Base-by-base conservation (phyloP, 2,797 vertebrate species). In the Notoglanidium macrostoma region DNA sequence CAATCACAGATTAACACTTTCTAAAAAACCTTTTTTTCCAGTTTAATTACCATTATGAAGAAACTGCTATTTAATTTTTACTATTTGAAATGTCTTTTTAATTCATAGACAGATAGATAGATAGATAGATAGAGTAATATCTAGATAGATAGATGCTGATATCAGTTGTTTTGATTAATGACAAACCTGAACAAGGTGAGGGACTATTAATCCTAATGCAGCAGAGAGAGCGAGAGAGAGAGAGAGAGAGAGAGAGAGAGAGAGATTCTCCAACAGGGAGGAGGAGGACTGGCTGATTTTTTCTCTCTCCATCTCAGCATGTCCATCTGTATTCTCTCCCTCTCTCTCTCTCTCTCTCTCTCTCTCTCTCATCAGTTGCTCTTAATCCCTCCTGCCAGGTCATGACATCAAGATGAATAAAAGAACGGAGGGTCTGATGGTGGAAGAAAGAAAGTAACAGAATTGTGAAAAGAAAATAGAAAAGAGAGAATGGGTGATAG, bases 301-400 rank as follows among this genome's bases (percentile, higher is more conserved):
- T 46, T 63, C 73, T 67, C 46, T 59, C 32, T 68, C 57, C 5
- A 1, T 73, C 65, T 8, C 78, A 81, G 78, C 78, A 81, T 81
- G 78, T 81, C 78, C 78, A 81, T 61, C 78, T 81, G 78, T 81
- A 63, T 26, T 32, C 44, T 8, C 63, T 68, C 46, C n/a, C 49
- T 57, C 51, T 61, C 80, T 86, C 55, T n/a, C 54, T 19, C 72
- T 70, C 82, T 54, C 63, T 40, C 83, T 59, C 54, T 73, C 32
- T 5, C 83, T 59, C 83, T 21, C 19, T 21, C 5, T 8, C 11
- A 59, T 79, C 51, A 46, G 55, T 80, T 5, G 35, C 35, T 61
- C 23, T 26, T 80, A 40, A 59, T 61, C 54, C 35, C 57, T 61
- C 11, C 78, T 80, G 78, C 32, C 78, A 40, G 78, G 78, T 80